A percentile compares a stretch with the other conserved stretches of the same genome.
Evolutionary conservation across 2,888 invertebrate species (phyloP).

Genomic region (Deilephila elpenor): DNA sequence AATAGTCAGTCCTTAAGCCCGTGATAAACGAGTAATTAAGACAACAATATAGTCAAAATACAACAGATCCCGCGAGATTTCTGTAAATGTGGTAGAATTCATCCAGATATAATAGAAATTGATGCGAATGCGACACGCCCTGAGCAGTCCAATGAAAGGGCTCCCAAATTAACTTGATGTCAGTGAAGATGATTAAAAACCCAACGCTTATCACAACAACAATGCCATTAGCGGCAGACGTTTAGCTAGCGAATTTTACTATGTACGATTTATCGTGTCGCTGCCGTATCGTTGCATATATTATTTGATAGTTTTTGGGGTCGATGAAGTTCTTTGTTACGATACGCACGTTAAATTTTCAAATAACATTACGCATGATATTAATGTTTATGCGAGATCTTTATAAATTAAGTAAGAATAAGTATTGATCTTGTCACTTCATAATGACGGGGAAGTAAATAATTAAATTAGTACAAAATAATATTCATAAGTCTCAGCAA

Average conservation of each 20-base stretch:
- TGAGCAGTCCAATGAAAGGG: constrained; percentile 53
- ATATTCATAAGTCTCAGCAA: too few species aligned
- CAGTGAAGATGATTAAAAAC: constrained; percentile 68
- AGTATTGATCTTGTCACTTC: too few species aligned
- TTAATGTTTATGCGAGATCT: too few species aligned
- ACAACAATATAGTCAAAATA: constrained; percentile 27
- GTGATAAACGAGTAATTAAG: constrained; percentile 29
- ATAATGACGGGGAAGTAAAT: too few species aligned
- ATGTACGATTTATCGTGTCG: constrained; percentile 36
- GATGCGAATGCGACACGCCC: constrained; percentile 55
- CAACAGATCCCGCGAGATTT: constrained; percentile 31
- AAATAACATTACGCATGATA: too few species aligned
- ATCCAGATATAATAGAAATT: constrained; percentile 46
- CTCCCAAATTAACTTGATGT: constrained; percentile 56
- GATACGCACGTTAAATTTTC: neutral
- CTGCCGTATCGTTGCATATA: constrained; percentile 17
- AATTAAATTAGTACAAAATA: too few species aligned
- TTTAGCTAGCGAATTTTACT: constrained; percentile 44
- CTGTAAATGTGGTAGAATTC: constrained; percentile 33
- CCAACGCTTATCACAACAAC: constrained; percentile 56
- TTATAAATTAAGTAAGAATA: too few species aligned
- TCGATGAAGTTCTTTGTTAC: neutral
- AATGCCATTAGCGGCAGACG: constrained; percentile 56
- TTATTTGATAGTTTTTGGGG: neutral
- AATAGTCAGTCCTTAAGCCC: neutral